Percentiles rank a stretch among this genome's conserved stretches.
Evolutionary conservation across 2,797 vertebrate genomes (phyloP).

Genomic region (Ataeniobius toweri): DNA sequence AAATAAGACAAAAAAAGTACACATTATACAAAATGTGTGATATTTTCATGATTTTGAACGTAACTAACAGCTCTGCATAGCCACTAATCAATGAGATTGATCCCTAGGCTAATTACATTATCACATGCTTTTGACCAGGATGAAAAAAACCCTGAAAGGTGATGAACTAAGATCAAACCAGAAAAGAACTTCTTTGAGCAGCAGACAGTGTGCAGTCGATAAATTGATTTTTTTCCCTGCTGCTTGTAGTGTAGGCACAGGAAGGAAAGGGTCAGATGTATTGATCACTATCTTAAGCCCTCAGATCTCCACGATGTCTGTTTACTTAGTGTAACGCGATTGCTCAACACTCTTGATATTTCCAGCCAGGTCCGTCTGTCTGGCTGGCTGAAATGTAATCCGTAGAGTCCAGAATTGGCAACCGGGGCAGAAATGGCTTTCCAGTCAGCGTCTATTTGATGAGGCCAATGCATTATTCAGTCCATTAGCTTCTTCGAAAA

Average conservation of each 20-base stretch:
- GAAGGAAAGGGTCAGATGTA: slow-evolving; percentile 59
- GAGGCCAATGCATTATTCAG: slow-evolving; percentile 82
- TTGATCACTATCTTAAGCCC: slow-evolving; percentile 69
- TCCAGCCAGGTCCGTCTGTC: slow-evolving; percentile 71
- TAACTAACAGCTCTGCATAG: neutral
- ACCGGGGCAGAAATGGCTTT: slow-evolving; percentile 78
- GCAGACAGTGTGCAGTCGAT: slow-evolving; percentile 45
- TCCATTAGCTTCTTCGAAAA: slow-evolving; percentile 81
- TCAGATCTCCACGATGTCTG: slow-evolving; percentile 69
- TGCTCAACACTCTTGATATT: slow-evolving; percentile 75
- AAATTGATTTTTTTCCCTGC: slow-evolving; percentile 48
- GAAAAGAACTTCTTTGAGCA: slow-evolving; percentile 38
- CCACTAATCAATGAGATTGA: slow-evolving; percentile 31
- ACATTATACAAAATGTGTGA: neutral
- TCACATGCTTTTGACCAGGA: slow-evolving; percentile 25
- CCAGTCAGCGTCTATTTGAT: slow-evolving; percentile 80
- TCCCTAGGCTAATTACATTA: slow-evolving; percentile 35
- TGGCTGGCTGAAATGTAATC: slow-evolving; percentile 77
- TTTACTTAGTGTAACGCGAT: slow-evolving; percentile 70
- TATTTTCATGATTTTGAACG: neutral
- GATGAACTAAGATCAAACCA: slow-evolving; percentile 36
- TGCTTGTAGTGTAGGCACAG: slow-evolving; percentile 49
- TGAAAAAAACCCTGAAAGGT: slow-evolving; percentile 17
- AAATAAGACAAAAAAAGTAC: slow-evolving; percentile 45
- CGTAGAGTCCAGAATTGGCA: slow-evolving; percentile 73